A percentile compares a stretch with the other conserved stretches of the same genome.
Conservation (phyloP, 2,113 vertebrate genomes). For the Gymnocephalus cernua region DNA sequence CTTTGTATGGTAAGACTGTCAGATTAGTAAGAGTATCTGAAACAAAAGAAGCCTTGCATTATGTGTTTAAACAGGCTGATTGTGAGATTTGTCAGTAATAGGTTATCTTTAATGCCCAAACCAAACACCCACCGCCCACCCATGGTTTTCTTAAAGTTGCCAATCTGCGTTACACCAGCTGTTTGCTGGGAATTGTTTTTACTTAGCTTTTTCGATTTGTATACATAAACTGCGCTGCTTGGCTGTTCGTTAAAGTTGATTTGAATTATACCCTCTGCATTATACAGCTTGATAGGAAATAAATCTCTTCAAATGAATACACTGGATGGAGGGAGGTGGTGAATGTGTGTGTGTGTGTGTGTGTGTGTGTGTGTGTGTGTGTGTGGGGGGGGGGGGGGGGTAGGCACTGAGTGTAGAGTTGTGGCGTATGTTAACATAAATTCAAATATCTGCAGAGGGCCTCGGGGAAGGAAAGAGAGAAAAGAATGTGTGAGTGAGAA, state of each 20-base stretch:
- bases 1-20: constrained; percentile 34
- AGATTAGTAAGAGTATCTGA: constrained; percentile 51
- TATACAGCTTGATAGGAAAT: constrained; percentile 84
- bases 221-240: constrained; percentile 70
- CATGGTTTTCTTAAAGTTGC: constrained; percentile 64
- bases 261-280: constrained; percentile 82
- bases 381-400: constrained; percentile 11
- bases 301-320: constrained; percentile 85
- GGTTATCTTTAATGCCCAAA: constrained; percentile 68
- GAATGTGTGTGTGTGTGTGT: constrained; percentile 34
- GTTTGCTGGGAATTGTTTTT: constrained; percentile 50
- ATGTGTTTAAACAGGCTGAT: constrained; percentile 60
- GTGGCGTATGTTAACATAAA: constrained; percentile 83
- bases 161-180: constrained; percentile 64
- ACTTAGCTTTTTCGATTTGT: constrained; percentile 73
- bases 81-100: constrained; percentile 58
- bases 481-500: constrained; percentile 29
- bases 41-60: constrained; percentile 58
- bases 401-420: constrained; percentile 49
- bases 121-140: constrained; percentile 58
- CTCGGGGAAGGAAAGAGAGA: constrained; percentile 21
- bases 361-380: constrained; percentile 26
- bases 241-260: constrained; percentile 83
- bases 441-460: constrained; percentile 74
- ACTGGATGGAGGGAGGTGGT: constrained; percentile 65